A percentile compares a stretch with the other conserved stretches of the same genome.
phyloP scores from a whole-genome alignment of 2,113 vertebrate genomes.

The Meleagris gallopavo region DNA sequence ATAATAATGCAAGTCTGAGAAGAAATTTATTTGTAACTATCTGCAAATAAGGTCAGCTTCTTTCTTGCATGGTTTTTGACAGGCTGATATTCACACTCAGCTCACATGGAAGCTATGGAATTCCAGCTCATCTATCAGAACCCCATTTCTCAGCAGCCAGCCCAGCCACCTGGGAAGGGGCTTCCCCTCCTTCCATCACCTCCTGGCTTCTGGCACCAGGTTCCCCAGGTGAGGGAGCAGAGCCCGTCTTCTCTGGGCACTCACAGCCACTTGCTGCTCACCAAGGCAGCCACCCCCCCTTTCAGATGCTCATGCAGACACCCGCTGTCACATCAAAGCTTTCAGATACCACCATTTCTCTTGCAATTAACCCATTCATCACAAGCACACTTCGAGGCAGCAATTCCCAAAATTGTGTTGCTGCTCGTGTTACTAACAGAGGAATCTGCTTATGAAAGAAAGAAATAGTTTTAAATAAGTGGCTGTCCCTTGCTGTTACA shows the following conservation, averaged over 20 bases:
- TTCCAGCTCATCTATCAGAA: background rate
- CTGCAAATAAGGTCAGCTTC: conserved; percentile 4
- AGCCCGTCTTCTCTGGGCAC: background rate
- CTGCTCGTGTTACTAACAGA: background rate
- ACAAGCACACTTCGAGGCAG: background rate
- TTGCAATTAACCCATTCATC: background rate
- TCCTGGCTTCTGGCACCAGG: rapidly evolving
- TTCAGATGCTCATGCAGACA: background rate
- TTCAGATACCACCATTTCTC: rapidly evolving
- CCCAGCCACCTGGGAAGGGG: background rate
- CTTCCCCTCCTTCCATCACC: background rate
- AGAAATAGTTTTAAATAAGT: rapidly evolving
- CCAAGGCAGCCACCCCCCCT: background rate
- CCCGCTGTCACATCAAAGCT: background rate
- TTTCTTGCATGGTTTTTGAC: background rate
- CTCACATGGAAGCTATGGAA: background rate
- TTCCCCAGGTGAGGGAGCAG: rapidly evolving
- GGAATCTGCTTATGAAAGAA: background rate
- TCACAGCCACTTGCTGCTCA: no score
- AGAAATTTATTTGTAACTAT: background rate
- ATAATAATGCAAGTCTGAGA: background rate
- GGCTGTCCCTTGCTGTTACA: rapidly evolving
- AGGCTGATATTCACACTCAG: conserved; percentile 4
- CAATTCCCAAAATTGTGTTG: background rate
- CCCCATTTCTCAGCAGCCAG: rapidly evolving